phyloP scores from a whole-genome alignment of 2,113 vertebrate species.

The Hyperoodon ampullatus region DNA sequence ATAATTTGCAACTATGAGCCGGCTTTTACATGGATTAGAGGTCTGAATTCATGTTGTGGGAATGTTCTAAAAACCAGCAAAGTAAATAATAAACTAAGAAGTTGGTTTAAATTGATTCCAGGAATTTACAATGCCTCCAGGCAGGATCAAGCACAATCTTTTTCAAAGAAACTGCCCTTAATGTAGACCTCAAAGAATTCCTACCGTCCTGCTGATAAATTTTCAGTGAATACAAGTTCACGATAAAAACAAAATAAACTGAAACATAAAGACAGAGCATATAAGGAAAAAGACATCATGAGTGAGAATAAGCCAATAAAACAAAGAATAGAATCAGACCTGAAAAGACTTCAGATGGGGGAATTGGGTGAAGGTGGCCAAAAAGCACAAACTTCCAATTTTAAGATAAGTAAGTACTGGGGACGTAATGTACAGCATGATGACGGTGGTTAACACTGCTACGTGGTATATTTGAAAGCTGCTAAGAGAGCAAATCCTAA shows the following conservation, averaged over 20 bases:
- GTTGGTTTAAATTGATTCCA: slow-evolving; percentile 11
- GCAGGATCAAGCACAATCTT: background rate
- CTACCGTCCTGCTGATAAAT: background rate
- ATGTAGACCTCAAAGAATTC: background rate
- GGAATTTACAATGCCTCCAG: background rate
- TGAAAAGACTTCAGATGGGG: background rate
- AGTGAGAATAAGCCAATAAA: background rate
- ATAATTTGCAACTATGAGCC: background rate
- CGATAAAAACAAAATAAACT: background rate
- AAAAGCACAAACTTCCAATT: background rate
- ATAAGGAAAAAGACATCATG: background rate
- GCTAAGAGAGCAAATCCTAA: background rate
- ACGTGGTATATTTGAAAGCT: background rate
- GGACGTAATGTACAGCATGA: background rate
- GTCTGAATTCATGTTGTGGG: background rate
- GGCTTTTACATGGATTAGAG: background rate
- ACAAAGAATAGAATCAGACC: background rate
- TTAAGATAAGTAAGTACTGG: background rate
- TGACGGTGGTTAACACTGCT: background rate
- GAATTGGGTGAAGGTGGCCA: background rate
- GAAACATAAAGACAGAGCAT: background rate
- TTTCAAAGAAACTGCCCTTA: background rate
- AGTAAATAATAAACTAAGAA: slow-evolving; percentile 36
- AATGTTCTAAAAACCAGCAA: background rate
- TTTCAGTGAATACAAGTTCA: background rate